Conservation (phyloP, 2,888 invertebrate genomes). For the Furcula furcula region DNA sequence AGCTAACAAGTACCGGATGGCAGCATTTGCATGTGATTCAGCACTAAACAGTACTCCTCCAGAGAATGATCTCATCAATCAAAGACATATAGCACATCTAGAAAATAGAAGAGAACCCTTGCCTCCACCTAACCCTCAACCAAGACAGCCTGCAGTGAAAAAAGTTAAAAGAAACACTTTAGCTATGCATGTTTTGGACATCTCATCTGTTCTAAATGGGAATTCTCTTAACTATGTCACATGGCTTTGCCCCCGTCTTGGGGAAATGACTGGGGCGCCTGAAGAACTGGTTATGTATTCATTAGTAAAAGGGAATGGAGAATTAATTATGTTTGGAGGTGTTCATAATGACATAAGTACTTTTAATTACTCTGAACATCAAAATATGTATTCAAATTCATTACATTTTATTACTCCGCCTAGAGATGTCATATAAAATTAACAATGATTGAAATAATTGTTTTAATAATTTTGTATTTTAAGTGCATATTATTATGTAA, state of each 20-base stretch:
- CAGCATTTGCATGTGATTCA: constrained; percentile 76
- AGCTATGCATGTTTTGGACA: constrained; percentile 93
- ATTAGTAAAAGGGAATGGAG: constrained; percentile 93
- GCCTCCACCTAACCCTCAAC: constrained; percentile 53
- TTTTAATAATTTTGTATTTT: constrained; percentile 13
- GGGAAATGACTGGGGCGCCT: constrained; percentile 86
- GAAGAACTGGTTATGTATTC: constrained; percentile 96
- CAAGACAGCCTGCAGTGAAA: constrained; percentile 74
- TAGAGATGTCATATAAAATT: constrained; percentile 83
- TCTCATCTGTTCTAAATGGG: constrained; percentile 85
- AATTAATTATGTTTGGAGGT: constrained; percentile 98
- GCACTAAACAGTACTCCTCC: constrained; percentile 49
- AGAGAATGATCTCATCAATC: constrained; percentile 75
- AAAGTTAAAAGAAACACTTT: constrained; percentile 86
- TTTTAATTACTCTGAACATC: constrained; percentile 81
- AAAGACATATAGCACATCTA: constrained; percentile 70
- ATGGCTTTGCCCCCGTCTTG: constrained; percentile 87
- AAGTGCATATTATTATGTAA: constrained; percentile 4
- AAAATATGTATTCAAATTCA: constrained; percentile 87
- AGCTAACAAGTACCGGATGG: constrained; percentile 77
- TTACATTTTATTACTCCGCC: constrained; percentile 89
- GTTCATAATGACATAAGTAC: constrained; percentile 90
- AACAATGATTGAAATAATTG: constrained; percentile 7
- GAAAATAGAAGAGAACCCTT: constrained; percentile 63
- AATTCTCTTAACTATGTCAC: constrained; percentile 84